Percentiles rank a stretch among this genome's conserved stretches.
Evolutionary conservation across 2,113 vertebrate genomes (phyloP).

Genomic region (Phylloscopus trochilus): DNA sequence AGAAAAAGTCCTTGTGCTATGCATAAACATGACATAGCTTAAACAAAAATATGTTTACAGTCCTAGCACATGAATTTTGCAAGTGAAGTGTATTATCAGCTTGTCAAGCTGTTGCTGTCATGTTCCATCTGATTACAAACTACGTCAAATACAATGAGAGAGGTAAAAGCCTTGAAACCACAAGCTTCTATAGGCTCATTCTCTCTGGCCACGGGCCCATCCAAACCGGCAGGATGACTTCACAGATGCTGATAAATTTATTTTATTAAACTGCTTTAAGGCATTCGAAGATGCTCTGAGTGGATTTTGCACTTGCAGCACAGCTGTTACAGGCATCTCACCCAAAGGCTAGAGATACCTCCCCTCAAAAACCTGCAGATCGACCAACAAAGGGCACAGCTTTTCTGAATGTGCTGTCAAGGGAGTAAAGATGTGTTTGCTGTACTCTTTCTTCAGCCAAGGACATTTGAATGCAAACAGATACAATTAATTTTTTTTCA

Average conservation of each 20-base stretch:
- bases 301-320: background rate
- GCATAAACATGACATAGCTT: constrained; percentile 25
- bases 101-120: constrained; percentile 46
- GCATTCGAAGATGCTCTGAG: background rate
- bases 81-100: constrained; percentile 44
- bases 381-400: background rate
- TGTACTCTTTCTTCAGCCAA: background rate
- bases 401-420: background rate
- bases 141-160: background rate
- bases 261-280: background rate
- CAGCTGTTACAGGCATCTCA: background rate
- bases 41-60: constrained; percentile 35
- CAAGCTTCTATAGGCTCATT: background rate
- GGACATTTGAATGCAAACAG: background rate
- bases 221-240: background rate
- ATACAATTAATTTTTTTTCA: background rate
- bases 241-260: background rate
- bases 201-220: background rate
- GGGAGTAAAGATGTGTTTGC: background rate
- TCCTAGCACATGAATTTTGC: constrained; percentile 5
- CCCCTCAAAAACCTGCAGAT: background rate
- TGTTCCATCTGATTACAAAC: constrained; percentile 43
- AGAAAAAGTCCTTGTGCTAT: background rate
- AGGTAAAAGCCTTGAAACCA: background rate
- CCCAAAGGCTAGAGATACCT: background rate